phyloP scores from a whole-genome alignment of 2,113 vertebrate species.

The Ceyx margarethae region DNA sequence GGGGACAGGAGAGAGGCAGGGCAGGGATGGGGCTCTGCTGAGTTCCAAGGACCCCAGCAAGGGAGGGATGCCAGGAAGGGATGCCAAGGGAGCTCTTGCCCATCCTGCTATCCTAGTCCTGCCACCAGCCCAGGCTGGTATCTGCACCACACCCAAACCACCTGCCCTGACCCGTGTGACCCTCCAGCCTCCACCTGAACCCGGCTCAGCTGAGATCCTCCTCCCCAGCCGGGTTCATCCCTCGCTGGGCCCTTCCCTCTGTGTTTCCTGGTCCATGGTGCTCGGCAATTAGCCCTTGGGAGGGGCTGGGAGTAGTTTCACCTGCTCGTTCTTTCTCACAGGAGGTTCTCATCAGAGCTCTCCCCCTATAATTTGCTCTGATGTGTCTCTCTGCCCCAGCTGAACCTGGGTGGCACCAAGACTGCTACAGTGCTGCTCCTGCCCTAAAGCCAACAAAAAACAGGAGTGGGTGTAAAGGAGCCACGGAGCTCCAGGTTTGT shows the following conservation, averaged over 20 bases:
- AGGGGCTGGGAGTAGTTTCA: constrained; percentile 1
- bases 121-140: neutral
- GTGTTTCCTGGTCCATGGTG: neutral
- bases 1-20: neutral
- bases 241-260: neutral
- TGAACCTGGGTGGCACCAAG: neutral
- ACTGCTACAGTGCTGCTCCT: accelerated
- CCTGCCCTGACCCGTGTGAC: neutral
- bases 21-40: neutral
- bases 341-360: neutral
- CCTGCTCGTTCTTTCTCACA: neutral
- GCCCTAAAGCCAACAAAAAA: accelerated
- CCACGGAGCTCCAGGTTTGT: accelerated
- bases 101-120: neutral
- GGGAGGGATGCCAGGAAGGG: neutral
- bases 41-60: neutral
- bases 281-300: neutral
- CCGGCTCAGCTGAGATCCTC: neutral
- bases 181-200: neutral
- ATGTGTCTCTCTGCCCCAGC: neutral
- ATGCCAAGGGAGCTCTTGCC: neutral
- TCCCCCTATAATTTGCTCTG: neutral
- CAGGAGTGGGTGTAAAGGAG: accelerated
- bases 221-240: neutral
- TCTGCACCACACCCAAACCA: neutral